Percentiles rank a stretch among this genome's conserved stretches.
Conservation (phyloP, 2,888 invertebrate species). For the Drosophila colorata region DNA sequence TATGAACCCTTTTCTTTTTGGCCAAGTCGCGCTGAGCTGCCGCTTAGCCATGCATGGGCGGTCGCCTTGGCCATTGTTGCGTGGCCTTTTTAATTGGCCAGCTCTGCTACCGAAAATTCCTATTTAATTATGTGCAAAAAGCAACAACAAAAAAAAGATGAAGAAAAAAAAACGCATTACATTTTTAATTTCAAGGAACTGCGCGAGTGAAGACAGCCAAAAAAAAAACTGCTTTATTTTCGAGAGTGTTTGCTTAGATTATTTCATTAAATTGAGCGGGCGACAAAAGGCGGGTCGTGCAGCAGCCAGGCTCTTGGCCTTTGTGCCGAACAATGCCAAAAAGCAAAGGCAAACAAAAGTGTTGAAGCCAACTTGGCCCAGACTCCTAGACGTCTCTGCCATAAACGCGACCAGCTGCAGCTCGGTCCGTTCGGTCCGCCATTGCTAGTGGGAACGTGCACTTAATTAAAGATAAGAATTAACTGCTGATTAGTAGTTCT, state of each 20-base stretch:
- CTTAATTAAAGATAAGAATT: constrained; percentile 85
- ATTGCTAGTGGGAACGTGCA: constrained; percentile 81
- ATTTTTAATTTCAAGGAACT: constrained; percentile 65
- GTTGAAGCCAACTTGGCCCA: constrained; percentile 54
- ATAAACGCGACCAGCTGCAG: constrained; percentile 56
- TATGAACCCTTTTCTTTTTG: constrained; percentile 40
- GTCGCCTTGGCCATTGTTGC: constrained; percentile 72
- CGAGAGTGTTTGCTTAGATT: constrained; percentile 79
- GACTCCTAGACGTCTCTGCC: constrained; percentile 58
- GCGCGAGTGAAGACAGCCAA: constrained; percentile 16
- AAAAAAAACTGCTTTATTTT: constrained; percentile 74
- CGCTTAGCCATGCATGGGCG: constrained; percentile 70
- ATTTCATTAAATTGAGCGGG: constrained; percentile 79
- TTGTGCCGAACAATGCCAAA: constrained; percentile 71
- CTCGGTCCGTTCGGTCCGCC: constrained; percentile 3
- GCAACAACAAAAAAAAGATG: neutral
- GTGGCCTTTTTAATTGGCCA: constrained; percentile 76
- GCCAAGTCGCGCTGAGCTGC: constrained; percentile 29
- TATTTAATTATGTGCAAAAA: constrained; percentile 73
- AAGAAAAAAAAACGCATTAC: constrained; percentile 54
- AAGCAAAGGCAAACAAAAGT: constrained; percentile 75
- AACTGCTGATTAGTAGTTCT: constrained; percentile 84
- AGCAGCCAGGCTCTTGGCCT: constrained; percentile 44
- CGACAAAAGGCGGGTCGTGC: constrained; percentile 58
- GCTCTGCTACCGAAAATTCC: constrained; percentile 48